Conservation (phyloP, 2,797 vertebrate genomes). For the Chromobotia macracanthus region DNA sequence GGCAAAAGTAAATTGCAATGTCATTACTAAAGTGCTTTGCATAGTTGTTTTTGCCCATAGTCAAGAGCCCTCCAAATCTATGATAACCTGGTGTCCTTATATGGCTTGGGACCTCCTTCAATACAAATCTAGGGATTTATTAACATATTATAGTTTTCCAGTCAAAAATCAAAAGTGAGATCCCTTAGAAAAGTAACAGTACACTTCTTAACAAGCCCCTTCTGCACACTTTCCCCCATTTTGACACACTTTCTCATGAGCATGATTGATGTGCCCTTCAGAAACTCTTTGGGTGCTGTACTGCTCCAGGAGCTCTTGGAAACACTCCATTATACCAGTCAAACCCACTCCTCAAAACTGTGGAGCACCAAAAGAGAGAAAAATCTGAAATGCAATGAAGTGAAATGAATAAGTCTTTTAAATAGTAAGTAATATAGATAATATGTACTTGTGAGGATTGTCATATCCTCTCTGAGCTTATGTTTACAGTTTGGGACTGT, state of each 20-base stretch:
- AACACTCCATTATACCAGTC: not conserved
- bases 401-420: conserved; percentile 8
- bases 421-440: conserved; percentile 25
- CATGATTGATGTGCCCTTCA: not conserved
- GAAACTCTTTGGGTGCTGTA: not conserved
- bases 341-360: not conserved
- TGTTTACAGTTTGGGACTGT: conserved; percentile 18
- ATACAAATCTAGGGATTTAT: not conserved
- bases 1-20: not conserved
- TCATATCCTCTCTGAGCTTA: not conserved
- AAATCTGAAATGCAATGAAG: not conserved
- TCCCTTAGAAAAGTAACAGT: too few species aligned
- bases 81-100: not conserved
- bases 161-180: not conserved
- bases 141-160: not conserved
- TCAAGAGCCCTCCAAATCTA: not conserved
- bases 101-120: not conserved
- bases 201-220: too few species aligned
- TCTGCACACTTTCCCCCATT: not conserved
- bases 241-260: not conserved
- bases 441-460: conserved; percentile 25
- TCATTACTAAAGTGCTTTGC: not conserved
- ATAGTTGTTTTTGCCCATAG: too few species aligned
- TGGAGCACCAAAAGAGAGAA: not conserved
- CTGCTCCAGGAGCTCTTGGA: not conserved